Evolutionary conservation across 2,797 vertebrate genomes (phyloP).

Genomic region (Aldrovandia affinis): DNA sequence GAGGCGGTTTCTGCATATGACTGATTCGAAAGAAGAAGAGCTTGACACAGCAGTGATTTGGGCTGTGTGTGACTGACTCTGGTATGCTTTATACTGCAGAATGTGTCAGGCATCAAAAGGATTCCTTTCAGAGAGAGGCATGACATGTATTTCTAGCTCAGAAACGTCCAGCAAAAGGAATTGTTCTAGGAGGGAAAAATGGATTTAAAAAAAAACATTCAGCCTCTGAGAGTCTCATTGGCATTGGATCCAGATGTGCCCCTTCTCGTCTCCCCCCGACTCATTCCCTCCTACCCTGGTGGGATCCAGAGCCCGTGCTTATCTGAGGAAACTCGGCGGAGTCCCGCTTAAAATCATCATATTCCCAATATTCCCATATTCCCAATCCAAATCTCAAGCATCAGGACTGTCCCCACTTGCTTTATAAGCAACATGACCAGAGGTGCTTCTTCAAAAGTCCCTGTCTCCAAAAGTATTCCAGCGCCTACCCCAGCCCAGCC

Average conservation of each 20-base stretch:
- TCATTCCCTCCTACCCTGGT: slow-evolving; percentile 23
- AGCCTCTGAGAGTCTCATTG: slow-evolving; percentile 35
- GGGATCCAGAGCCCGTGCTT: neutral
- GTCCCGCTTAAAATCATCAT: neutral
- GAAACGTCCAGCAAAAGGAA: slow-evolving; percentile 35
- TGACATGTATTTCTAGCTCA: slow-evolving; percentile 36
- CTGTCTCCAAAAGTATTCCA: neutral
- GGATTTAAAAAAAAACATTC: slow-evolving; percentile 29
- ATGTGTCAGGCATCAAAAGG: slow-evolving; percentile 27
- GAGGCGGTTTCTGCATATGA: neutral
- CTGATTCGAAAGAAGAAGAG: slow-evolving; percentile 10
- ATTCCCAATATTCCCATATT: neutral
- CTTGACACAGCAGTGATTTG: slow-evolving; percentile 23
- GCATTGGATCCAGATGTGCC: slow-evolving; percentile 53
- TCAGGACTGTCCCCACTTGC: neutral
- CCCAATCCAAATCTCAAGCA: too few relatives aligned
- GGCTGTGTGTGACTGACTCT: neutral
- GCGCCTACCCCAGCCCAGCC: neutral
- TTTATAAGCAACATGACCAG: neutral
- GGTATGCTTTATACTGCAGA: slow-evolving; percentile 26
- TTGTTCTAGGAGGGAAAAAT: slow-evolving; percentile 30
- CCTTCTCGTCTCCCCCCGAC: neutral
- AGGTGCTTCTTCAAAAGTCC: neutral
- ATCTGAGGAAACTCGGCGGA: neutral
- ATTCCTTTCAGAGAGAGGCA: neutral